These are phyloP conservation scores for Ophion ellenae DNA, from an alignment of 2,888 invertebrate species.

Conservation along the genomic window DNA sequence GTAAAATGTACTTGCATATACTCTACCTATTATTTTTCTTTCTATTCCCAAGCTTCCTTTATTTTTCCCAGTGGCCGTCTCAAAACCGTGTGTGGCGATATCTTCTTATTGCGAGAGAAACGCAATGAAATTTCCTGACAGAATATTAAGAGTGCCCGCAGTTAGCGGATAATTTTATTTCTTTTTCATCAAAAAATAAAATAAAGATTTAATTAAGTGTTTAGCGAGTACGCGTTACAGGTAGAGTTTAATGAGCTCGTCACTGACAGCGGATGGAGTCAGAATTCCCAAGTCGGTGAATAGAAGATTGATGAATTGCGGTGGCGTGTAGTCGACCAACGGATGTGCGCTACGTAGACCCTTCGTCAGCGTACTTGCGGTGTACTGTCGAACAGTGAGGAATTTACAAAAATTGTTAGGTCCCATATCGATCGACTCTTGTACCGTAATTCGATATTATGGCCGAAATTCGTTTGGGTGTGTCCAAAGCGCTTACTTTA, in stretches of 20 bases:
- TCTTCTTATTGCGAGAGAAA: background rate
- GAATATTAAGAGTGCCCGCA: background rate
- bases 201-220: slow-evolving; percentile 26
- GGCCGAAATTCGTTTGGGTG: background rate
- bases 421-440: background rate
- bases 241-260: slow-evolving; percentile 98
- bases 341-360: slow-evolving; percentile 90
- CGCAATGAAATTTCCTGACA: background rate
- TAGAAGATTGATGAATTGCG: slow-evolving; percentile 94
- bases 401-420: slow-evolving; percentile 62
- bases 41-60: too few species aligned
- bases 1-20: too few species aligned
- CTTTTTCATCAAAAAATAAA: slow-evolving; percentile 27
- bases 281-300: slow-evolving; percentile 98
- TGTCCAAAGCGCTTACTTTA: slow-evolving; percentile 86
- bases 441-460: background rate
- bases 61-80: too few species aligned
- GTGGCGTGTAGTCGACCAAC: slow-evolving; percentile 98
- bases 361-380: slow-evolving; percentile 83
- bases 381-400: slow-evolving; percentile 84
- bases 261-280: slow-evolving; percentile 98
- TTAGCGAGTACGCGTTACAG: slow-evolving; percentile 85
- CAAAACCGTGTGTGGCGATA: too few species aligned
- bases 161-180: background rate
- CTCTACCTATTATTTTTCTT: too few species aligned